phyloP scores from a whole-genome alignment of 2,797 vertebrate genomes.

The Eospalax fontanierii region DNA sequence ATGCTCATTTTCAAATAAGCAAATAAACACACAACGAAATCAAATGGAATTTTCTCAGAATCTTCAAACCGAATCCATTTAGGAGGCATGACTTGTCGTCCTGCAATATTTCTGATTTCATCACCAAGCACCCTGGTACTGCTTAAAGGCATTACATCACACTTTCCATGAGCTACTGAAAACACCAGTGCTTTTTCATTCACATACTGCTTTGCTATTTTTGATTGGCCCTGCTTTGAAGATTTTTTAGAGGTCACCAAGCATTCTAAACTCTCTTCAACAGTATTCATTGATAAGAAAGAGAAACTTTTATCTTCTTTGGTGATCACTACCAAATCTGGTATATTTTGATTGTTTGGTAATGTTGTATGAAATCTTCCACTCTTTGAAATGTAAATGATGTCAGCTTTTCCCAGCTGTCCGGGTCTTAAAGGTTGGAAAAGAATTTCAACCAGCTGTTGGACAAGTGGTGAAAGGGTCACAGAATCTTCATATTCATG shows the following conservation, averaged over 20 bases:
- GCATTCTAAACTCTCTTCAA: conserved; percentile 89
- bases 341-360: conserved; percentile 78
- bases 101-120: conserved; percentile 85
- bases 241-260: conserved; percentile 87
- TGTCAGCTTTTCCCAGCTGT: conserved; percentile 87
- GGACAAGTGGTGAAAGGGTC: background rate
- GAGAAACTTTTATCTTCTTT: conserved; percentile 81
- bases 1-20: conserved; percentile 87
- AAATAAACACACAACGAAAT: conserved; percentile 80
- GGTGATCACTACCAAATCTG: conserved; percentile 85
- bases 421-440: conserved; percentile 83
- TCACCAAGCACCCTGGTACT: conserved; percentile 83
- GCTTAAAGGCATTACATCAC: conserved; percentile 85
- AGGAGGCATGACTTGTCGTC: conserved; percentile 90
- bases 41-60: conserved; percentile 67
- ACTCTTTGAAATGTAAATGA: conserved; percentile 87
- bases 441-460: conserved; percentile 41
- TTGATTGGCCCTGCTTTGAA: conserved; percentile 89
- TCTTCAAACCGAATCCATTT: conserved; percentile 87
- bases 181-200: conserved; percentile 87
- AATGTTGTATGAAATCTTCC: conserved; percentile 90
- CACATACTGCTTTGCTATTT: conserved; percentile 85
- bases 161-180: conserved; percentile 90
- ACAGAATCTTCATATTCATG: background rate
- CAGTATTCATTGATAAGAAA: conserved; percentile 81